Base-by-base conservation (phyloP, 2,113 vertebrate genomes). In the Harpagus bidentatus region DNA sequence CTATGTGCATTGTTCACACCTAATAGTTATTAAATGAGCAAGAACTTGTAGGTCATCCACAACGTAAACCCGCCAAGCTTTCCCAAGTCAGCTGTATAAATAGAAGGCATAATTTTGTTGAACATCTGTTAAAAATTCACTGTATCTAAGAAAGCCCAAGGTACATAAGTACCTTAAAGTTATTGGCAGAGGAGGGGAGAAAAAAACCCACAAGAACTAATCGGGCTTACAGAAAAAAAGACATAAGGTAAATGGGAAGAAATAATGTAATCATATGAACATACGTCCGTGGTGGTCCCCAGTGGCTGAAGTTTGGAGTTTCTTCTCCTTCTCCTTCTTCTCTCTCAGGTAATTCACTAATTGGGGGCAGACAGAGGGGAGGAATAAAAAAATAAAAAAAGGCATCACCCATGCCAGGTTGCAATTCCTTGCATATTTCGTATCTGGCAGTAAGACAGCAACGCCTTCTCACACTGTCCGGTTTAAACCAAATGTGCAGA, bases 251-350 rank as follows among this genome's bases (percentile, higher is more conserved):
- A 87, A 82, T 13, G 66, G 15, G 70, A 76, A 95, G 38, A 95
- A 95, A 86, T 9, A 48, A 76, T 58, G 20, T 12, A 40, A 95
- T 9, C 11, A 56, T 13, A 38, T 59, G 55, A 85, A 98, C 98
- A 7, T 98, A 99, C 99, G 97, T 99, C 90, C 99, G 98, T 28
- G 99, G 99, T 26, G 99, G 98, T 71, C 99, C 99, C 99, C 99
- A 99, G 96, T 99, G 99, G 95, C 99, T 99, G 97, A 99, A 99
- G 89, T 98, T 98, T 16, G 99, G 99, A 1, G 99, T 99, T 97
- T 99, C 99, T 97, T 99, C 99, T 78, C 99, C 99, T 98, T 99
- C 99, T 52, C 99, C 99, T 87, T 99, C 99, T 97, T 99, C 99
- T 95, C 99, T 98, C 94, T 99, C 99, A 2, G 99, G 99, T 67